phyloP scores from a whole-genome alignment of 2,113 vertebrate species.

The Acanthisitta chloris region DNA sequence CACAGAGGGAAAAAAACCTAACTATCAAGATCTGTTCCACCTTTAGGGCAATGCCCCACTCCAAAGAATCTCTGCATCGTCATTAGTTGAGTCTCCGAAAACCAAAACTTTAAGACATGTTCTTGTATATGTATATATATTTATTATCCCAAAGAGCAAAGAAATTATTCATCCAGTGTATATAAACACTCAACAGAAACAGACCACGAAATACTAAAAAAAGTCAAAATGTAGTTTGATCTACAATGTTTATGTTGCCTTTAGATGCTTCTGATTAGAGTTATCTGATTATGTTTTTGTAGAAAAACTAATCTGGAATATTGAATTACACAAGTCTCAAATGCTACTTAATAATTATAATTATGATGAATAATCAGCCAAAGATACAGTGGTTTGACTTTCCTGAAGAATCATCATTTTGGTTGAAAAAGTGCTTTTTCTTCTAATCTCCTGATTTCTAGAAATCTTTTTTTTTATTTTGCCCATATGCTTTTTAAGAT shows the following conservation, averaged over 20 bases:
- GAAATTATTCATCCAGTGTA: not conserved
- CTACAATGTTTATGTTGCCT: not conserved
- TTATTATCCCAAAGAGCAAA: not conserved
- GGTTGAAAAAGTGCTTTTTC: not conserved
- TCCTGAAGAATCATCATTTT: not conserved
- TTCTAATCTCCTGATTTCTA: not conserved
- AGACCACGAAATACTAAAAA: not conserved
- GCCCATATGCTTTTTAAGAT: not conserved
- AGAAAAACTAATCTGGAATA: not conserved
- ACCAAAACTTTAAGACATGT: not conserved
- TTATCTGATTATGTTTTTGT: not conserved
- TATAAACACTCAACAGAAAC: not conserved
- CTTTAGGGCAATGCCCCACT: not conserved
- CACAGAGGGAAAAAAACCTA: not conserved
- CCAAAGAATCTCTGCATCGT: not conserved
- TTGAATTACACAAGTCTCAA: not conserved
- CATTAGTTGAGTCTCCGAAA: not conserved
- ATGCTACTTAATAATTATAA: not conserved
- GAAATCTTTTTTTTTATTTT: fast-evolving
- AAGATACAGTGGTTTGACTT: not conserved
- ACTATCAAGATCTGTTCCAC: not conserved
- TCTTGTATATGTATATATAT: not conserved
- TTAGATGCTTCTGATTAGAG: not conserved
- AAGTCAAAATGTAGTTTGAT: not conserved
- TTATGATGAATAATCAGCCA: not conserved